Conservation (phyloP, 1,140 invertebrate genomes). For the Scaptomyza montana region DNA sequence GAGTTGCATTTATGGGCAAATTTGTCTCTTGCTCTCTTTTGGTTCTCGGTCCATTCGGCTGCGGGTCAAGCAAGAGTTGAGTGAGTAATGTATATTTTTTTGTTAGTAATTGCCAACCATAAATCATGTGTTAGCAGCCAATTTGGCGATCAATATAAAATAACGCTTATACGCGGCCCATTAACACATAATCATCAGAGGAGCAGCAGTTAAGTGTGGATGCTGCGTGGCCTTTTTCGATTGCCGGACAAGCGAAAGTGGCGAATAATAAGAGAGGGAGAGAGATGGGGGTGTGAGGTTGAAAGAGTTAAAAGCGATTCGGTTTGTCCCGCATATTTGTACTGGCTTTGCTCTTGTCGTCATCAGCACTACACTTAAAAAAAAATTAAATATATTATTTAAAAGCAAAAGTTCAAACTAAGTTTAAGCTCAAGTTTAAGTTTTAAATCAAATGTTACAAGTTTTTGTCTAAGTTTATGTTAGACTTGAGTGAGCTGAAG, state of each 20-base stretch:
- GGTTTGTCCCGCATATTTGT: slow-evolving; percentile 47
- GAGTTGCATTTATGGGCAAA: slow-evolving; percentile 72
- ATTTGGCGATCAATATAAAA: slow-evolving; percentile 77
- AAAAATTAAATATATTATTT: background rate
- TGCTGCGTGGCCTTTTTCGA: background rate
- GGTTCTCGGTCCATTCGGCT: background rate
- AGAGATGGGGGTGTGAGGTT: too few species aligned
- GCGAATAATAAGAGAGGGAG: too few species aligned
- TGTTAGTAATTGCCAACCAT: slow-evolving; percentile 67
- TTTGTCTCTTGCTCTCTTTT: slow-evolving; percentile 24
- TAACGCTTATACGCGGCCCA: slow-evolving; percentile 62
- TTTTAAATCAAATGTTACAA: too few species aligned
- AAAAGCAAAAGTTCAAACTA: too few species aligned
- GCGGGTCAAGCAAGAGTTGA: slow-evolving; percentile 25
- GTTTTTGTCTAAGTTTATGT: too few species aligned
- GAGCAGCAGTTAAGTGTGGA: background rate
- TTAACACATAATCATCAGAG: slow-evolving; percentile 75
- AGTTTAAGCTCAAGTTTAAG: too few species aligned
- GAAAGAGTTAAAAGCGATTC: slow-evolving; percentile 30
- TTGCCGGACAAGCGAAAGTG: background rate
- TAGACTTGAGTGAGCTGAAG: too few species aligned
- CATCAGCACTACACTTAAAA: slow-evolving; percentile 14
- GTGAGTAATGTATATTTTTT: slow-evolving; percentile 62
- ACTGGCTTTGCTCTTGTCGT: slow-evolving; percentile 33
- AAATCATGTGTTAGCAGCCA: slow-evolving; percentile 81